Percentiles rank a stretch among this genome's conserved stretches.
Conservation (phyloP, 2,113 vertebrate genomes). For the Lonchura striata region DNA sequence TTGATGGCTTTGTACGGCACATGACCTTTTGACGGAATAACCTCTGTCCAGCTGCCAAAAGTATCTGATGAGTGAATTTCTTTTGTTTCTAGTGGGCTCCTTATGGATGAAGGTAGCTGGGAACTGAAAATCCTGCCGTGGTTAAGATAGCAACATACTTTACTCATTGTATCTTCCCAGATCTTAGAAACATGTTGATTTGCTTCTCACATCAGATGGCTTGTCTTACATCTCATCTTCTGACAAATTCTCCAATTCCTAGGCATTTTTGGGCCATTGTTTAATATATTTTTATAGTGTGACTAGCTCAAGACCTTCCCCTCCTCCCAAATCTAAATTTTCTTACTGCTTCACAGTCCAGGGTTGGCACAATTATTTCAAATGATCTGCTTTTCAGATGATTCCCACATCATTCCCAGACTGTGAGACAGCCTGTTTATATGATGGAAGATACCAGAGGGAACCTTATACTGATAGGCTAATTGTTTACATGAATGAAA, state of each 20-base stretch:
- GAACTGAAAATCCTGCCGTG: background rate
- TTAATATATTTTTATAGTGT: constrained; percentile 21
- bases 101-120: background rate
- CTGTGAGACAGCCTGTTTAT: constrained; percentile 64
- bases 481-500: constrained; percentile 28
- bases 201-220: constrained; percentile 29
- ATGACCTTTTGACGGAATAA: background rate
- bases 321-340: constrained; percentile 5
- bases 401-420: constrained; percentile 68
- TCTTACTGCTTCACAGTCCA: constrained; percentile 37
- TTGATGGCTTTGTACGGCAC: background rate
- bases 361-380: constrained; percentile 48
- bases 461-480: constrained; percentile 10
- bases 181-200: background rate
- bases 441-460: constrained; percentile 49
- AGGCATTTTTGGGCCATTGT: constrained; percentile 19
- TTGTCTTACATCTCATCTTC: constrained; percentile 10
- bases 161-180: background rate
- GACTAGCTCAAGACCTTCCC: background rate
- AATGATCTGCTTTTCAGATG: constrained; percentile 60
- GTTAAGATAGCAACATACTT: background rate
- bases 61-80: background rate
- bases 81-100: background rate
- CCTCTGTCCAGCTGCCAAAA: background rate
- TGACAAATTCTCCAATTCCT: background rate